Evolutionary conservation across 2,113 vertebrate species (phyloP).

Genomic region (Rhegmatorhina hoffmannsi): DNA sequence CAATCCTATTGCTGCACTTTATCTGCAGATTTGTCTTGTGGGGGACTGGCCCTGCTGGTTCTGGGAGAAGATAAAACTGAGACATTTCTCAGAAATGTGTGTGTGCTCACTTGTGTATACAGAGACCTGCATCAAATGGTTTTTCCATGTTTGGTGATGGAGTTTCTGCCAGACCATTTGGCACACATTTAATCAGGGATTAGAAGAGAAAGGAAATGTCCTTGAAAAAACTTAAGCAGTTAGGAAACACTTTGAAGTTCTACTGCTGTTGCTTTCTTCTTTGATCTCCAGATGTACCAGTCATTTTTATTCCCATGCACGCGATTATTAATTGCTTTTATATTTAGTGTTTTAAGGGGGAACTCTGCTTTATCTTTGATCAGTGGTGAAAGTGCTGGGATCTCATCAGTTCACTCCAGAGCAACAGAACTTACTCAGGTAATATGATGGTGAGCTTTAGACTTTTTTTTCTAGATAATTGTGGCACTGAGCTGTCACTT

Average conservation of each 20-base stretch:
- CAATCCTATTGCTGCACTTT: not conserved
- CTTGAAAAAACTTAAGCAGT: slow-evolving; percentile 32
- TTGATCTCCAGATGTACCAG: slow-evolving; percentile 36
- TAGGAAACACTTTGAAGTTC: slow-evolving; percentile 48
- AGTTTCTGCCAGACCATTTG: slow-evolving; percentile 37
- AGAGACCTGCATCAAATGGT: not conserved
- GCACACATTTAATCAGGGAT: not conserved
- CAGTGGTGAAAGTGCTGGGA: not conserved
- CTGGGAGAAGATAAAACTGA: not conserved
- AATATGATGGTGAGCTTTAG: not conserved
- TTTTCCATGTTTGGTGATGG: not conserved
- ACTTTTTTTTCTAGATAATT: not conserved
- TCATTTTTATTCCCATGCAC: not conserved
- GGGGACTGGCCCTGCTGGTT: not conserved
- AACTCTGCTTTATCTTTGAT: not conserved
- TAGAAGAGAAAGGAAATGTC: slow-evolving; percentile 36
- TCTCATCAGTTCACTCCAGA: not conserved
- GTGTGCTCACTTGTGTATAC: not conserved
- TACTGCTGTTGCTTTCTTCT: slow-evolving; percentile 22
- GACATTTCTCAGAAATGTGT: not conserved
- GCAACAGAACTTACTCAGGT: not conserved
- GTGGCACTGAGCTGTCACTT: not conserved
- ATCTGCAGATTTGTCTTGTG: not conserved
- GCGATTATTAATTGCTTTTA: slow-evolving; percentile 17
- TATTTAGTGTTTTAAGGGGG: not conserved